These are phyloP conservation scores for Rhinella marina DNA, from an alignment of 2,797 vertebrate genomes.

Conservation along the genomic window DNA sequence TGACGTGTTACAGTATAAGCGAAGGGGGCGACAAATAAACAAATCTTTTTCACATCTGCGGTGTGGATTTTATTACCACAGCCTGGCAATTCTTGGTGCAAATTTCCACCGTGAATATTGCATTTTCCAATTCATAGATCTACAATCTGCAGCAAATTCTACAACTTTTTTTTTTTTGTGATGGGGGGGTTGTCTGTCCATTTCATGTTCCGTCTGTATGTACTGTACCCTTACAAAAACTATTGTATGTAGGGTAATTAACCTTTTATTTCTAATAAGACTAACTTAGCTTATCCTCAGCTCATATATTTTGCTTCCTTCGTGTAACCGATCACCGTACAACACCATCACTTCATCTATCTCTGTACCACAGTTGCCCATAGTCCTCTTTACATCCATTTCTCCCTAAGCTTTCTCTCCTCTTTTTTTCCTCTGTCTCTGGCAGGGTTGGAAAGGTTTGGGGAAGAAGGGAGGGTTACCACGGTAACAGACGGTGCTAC, in stretches of 20 bases:
- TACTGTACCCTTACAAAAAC: too few species aligned
- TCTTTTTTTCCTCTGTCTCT: conserved; percentile 33
- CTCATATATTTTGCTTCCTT: background rate
- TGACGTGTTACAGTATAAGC: too few species aligned
- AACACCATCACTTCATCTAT: background rate
- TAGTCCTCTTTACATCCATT: background rate
- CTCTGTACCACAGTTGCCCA: background rate
- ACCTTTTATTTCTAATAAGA: background rate
- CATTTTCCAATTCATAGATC: too few species aligned
- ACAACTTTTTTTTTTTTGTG: too few species aligned
- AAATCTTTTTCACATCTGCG: too few species aligned
- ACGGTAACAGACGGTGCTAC: conserved; percentile 62
- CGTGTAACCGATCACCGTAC: background rate
- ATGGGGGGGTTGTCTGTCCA: too few species aligned
- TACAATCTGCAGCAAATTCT: too few species aligned
- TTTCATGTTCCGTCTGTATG: too few species aligned
- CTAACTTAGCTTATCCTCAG: background rate
- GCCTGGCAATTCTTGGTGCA: too few species aligned
- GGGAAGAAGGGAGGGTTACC: conserved; percentile 56
- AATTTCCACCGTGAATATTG: too few species aligned
- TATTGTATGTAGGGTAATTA: background rate
- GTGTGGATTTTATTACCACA: too few species aligned
- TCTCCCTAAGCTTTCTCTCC: background rate
- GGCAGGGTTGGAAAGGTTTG: conserved; percentile 53
- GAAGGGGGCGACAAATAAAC: too few species aligned